phyloP scores from a whole-genome alignment of 2,113 vertebrate species.

The Stictonetta naevosa region DNA sequence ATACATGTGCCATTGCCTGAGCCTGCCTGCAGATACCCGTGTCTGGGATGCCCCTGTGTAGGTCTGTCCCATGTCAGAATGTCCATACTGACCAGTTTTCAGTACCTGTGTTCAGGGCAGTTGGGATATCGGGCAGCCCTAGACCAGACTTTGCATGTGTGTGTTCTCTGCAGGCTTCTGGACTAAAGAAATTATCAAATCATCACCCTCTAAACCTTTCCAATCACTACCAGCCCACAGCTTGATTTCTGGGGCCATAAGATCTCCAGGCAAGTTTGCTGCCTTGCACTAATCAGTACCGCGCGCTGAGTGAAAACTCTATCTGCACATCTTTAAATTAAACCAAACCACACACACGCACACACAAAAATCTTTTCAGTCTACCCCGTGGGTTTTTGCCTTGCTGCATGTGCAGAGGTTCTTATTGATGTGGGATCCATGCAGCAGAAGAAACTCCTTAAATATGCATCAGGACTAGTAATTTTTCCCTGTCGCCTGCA shows the following conservation, averaged over 20 bases:
- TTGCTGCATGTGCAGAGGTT: not conserved
- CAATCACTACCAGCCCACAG: slow-evolving; percentile 50
- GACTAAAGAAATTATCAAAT: slow-evolving; percentile 59
- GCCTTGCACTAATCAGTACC: slow-evolving; percentile 35
- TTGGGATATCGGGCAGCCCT: not conserved
- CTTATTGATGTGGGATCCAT: slow-evolving; percentile 46
- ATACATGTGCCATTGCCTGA: not conserved
- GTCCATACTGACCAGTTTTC: rapidly evolving
- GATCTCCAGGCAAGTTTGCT: slow-evolving; percentile 57
- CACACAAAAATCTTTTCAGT: slow-evolving; percentile 40
- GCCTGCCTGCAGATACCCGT: not conserved
- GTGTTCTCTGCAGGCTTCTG: slow-evolving; percentile 61
- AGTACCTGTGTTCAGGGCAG: not conserved
- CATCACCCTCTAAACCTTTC: slow-evolving; percentile 66
- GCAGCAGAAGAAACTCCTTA: slow-evolving; percentile 61
- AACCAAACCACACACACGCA: slow-evolving; percentile 29
- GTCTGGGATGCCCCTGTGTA: not conserved
- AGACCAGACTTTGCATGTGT: not conserved
- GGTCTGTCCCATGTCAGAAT: not conserved
- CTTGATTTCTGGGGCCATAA: slow-evolving; percentile 55
- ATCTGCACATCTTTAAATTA: slow-evolving; percentile 69
- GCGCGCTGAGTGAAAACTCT: slow-evolving; percentile 53
- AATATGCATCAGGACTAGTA: slow-evolving; percentile 39
- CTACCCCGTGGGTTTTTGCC: slow-evolving; percentile 43
- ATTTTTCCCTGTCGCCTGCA: slow-evolving; percentile 50